Evolutionary conservation across 1,140 invertebrate genomes (phyloP).

Genomic region (Marisa cornuarietis): DNA sequence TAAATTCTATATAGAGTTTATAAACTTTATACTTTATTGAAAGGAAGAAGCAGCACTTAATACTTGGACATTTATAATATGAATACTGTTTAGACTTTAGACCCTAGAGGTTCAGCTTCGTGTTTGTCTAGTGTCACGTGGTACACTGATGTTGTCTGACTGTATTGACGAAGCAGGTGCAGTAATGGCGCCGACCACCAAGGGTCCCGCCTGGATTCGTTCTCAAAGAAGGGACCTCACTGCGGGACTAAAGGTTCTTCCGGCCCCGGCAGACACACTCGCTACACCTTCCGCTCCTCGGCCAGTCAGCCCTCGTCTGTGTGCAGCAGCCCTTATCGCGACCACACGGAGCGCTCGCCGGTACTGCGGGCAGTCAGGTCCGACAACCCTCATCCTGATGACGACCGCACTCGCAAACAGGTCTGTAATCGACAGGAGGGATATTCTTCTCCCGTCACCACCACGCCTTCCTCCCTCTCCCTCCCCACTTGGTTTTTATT

Average conservation of each 20-base stretch:
- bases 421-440: not conserved
- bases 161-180: not conserved
- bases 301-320: not conserved
- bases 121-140: too few relatives aligned
- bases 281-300: slow-evolving; percentile 18
- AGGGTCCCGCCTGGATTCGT: slow-evolving; percentile 6
- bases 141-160: not conserved
- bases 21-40: too few relatives aligned
- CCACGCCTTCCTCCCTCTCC: too few relatives aligned
- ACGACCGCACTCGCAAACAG: slow-evolving; percentile 48
- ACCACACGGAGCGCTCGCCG: slow-evolving; percentile 23
- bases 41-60: too few relatives aligned
- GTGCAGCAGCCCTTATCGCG: slow-evolving; percentile 17
- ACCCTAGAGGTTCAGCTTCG: too few relatives aligned
- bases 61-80: too few relatives aligned
- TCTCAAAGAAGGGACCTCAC: not conserved
- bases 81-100: too few relatives aligned
- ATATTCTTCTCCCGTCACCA: not conserved
- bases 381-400: slow-evolving; percentile 33
- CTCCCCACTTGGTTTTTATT: not conserved
- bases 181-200: not conserved
- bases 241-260: slow-evolving; percentile 4
- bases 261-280: slow-evolving; percentile 2
- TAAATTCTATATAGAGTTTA: too few relatives aligned
- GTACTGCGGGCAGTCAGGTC: slow-evolving; percentile 22